These are phyloP conservation scores for Calliphora vomitoria DNA, from an alignment of 2,888 invertebrate species.

Conservation along the genomic window DNA sequence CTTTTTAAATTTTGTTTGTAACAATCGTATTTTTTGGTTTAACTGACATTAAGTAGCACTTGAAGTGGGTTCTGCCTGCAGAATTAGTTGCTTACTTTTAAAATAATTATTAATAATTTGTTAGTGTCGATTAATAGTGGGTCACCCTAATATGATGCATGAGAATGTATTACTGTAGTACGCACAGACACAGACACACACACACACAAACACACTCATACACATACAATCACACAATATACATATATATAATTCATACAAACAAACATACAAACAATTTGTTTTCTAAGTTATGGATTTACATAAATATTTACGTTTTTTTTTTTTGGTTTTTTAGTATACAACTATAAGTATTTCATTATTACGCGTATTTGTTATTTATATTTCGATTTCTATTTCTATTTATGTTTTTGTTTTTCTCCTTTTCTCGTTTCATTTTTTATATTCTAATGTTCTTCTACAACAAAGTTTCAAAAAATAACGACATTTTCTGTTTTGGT, in stretches of 20 bases:
- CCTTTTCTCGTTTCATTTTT: neutral
- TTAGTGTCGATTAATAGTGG: neutral
- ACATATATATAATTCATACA: too few species aligned
- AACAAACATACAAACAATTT: conserved; percentile 49
- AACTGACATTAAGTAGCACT: conserved; percentile 22
- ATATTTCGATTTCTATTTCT: neutral
- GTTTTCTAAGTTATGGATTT: neutral
- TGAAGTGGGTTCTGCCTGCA: conserved; percentile 45
- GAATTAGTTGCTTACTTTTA: conserved; percentile 36
- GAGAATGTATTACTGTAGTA: neutral
- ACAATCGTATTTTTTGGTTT: neutral
- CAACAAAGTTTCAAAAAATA: conserved; percentile 54
- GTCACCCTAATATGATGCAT: neutral
- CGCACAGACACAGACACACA: conserved; percentile 1
- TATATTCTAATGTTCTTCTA: conserved; percentile 8
- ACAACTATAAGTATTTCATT: neutral
- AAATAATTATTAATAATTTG: neutral
- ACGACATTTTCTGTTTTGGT: conserved; percentile 4
- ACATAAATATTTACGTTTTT: neutral
- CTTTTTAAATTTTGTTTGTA: neutral
- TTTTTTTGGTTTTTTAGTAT: neutral
- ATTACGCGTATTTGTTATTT: neutral
- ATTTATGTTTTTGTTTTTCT: too few species aligned
- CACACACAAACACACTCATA: conserved; percentile 14
- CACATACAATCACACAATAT: conserved; percentile 53